These are phyloP conservation scores for Lemur catta DNA, from an alignment of 2,797 vertebrate genomes.

Conservation along the genomic window DNA sequence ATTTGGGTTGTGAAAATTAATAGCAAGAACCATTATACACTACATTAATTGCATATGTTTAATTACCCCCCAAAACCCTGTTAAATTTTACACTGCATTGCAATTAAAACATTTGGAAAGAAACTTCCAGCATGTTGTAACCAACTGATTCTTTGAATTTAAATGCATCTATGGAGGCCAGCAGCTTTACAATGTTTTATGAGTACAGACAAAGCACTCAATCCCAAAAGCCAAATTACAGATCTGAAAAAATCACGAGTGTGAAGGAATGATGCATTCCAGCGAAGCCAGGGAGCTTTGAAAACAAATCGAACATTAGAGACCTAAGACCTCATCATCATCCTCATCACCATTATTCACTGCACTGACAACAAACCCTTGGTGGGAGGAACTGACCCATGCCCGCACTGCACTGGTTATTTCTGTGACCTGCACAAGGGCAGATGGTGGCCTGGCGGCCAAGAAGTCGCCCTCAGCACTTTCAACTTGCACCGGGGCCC, in stretches of 20 bases:
- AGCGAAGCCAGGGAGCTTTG: conserved; percentile 32
- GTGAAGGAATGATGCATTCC: conserved; percentile 43
- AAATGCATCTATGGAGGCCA: conserved; percentile 57
- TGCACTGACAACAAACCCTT: background rate
- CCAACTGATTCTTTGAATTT: conserved; percentile 64
- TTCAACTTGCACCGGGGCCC: background rate
- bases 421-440: background rate
- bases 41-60: conserved; percentile 66
- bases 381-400: background rate
- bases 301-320: conserved; percentile 58
- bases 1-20: conserved; percentile 62
- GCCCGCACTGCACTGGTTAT: background rate
- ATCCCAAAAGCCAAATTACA: conserved; percentile 70
- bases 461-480: background rate
- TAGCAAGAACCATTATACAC: conserved; percentile 54
- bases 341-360: background rate
- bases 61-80: conserved; percentile 70
- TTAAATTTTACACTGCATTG: conserved; percentile 66
- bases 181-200: conserved; percentile 70
- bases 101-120: conserved; percentile 65
- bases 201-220: conserved; percentile 76
- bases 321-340: conserved; percentile 6
- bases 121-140: conserved; percentile 60
- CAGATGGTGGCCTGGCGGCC: too few species aligned
- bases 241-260: conserved; percentile 58